Evolutionary conservation across 2,113 vertebrate species (phyloP).

Genomic region (Turdus rufiventris): DNA sequence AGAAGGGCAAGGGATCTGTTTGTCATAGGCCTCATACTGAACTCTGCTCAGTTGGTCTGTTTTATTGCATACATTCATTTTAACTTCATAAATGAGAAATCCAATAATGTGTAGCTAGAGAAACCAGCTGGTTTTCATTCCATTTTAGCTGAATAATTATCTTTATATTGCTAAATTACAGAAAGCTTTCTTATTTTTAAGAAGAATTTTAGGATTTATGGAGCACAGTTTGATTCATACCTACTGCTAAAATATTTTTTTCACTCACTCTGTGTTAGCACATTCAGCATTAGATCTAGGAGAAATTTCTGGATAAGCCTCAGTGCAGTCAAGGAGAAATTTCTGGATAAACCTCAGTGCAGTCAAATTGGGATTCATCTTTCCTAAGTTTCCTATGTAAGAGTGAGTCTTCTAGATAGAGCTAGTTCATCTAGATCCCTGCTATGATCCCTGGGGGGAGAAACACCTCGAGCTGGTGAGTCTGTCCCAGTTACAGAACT

Average conservation of each 20-base stretch:
- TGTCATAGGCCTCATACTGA: not conserved
- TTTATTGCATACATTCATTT: not conserved
- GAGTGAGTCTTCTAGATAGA: not conserved
- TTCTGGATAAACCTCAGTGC: not conserved
- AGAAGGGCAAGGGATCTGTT: not conserved
- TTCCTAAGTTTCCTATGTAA: not conserved
- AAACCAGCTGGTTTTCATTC: not conserved
- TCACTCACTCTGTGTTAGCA: not conserved
- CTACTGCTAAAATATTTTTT: not conserved
- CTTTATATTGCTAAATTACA: not conserved
- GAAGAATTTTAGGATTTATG: not conserved
- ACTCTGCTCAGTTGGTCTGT: not conserved
- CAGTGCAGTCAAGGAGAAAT: not conserved
- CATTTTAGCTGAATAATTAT: not conserved
- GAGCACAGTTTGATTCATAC: not conserved
- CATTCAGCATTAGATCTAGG: not conserved
- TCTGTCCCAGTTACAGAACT: not conserved
- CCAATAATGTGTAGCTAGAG: not conserved
- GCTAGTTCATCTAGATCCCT: not conserved
- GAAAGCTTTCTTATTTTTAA: not conserved
- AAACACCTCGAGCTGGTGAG: not conserved
- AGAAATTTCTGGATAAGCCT: not conserved
- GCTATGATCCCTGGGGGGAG: fast-evolving
- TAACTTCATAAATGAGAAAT: not conserved
- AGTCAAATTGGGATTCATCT: not conserved